These are phyloP conservation scores for Congeria kusceri DNA, from an alignment of 2,888 invertebrate genomes.

Conservation along the genomic window DNA sequence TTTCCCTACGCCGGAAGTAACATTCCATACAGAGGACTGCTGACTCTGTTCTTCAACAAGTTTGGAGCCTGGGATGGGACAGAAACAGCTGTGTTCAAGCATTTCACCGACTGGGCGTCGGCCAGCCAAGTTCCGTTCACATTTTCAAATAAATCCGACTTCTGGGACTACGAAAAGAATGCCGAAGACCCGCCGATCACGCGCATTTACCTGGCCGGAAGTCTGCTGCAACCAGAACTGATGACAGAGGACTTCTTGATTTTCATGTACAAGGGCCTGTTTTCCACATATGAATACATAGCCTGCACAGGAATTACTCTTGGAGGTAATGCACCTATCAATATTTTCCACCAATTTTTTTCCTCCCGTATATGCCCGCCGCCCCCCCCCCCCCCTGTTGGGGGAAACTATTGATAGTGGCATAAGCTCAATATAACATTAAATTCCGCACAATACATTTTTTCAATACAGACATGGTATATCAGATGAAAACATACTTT, in stretches of 20 bases:
- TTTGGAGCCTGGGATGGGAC: slow-evolving; percentile 56
- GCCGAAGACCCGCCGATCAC: slow-evolving; percentile 21
- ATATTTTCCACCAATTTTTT: too few relatives aligned
- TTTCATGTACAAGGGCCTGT: slow-evolving; percentile 28
- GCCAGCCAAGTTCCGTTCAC: neutral
- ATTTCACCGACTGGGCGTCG: slow-evolving; percentile 11
- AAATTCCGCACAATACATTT: too few relatives aligned
- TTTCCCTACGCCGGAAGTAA: neutral
- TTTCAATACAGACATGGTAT: too few relatives aligned
- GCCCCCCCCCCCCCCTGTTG: too few relatives aligned
- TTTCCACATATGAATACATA: slow-evolving; percentile 3
- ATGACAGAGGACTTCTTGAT: slow-evolving; percentile 5
- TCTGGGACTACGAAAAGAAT: slow-evolving; percentile 51
- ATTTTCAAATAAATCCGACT: slow-evolving; percentile 45
- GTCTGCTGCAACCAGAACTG: slow-evolving; percentile 31
- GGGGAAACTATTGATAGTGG: too few relatives aligned
- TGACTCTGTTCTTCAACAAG: slow-evolving; percentile 51
- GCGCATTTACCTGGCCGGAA: slow-evolving; percentile 27
- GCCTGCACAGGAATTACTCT: slow-evolving; percentile 37
- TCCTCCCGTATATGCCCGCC: too few relatives aligned
- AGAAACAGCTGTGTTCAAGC: slow-evolving; percentile 27
- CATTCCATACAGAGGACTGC: slow-evolving; percentile 20
- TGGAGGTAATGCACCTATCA: too few relatives aligned
- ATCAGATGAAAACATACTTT: too few relatives aligned
- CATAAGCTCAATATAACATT: too few relatives aligned